Conservation (phyloP, 2,888 invertebrate species). For the Sicus ferrugineus region DNA sequence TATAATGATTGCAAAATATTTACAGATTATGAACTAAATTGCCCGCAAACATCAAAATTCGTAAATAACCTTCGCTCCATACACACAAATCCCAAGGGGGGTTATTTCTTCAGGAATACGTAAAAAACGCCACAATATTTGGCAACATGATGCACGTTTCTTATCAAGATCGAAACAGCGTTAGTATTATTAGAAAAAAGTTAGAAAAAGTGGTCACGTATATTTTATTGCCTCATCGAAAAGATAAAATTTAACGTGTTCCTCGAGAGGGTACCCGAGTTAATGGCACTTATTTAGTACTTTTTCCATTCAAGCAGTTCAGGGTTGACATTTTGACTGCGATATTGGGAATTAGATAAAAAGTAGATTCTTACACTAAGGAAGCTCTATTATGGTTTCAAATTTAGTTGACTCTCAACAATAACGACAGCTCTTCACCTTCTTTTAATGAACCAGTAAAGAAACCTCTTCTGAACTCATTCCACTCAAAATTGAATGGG, state of each 20-base stretch:
- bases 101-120: too few relatives aligned
- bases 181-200: conserved; percentile 9
- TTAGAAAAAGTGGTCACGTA: neutral
- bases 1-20: conserved; percentile 12
- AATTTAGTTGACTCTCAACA: neutral
- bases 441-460: neutral
- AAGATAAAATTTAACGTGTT: too few relatives aligned
- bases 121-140: conserved; percentile 4
- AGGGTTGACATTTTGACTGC: neutral
- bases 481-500: too few relatives aligned
- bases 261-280: too few relatives aligned
- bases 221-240: conserved; percentile 2
- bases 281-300: too few relatives aligned
- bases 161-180: conserved; percentile 18
- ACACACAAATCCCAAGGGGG: conserved; percentile 3
- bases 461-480: neutral
- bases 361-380: too few relatives aligned
- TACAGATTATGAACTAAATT: conserved; percentile 16
- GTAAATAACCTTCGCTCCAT: conserved; percentile 5
- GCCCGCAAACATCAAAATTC: conserved; percentile 3
- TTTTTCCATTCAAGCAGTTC: neutral
- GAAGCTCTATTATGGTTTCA: too few relatives aligned
- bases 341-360: conserved; percentile 5
- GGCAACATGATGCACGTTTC: neutral
- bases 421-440: neutral